Percentiles rank a stretch among this genome's conserved stretches.
These are phyloP conservation scores for Tachysurus vachellii DNA, from an alignment of 2,113 vertebrate species.

Conservation along the genomic window DNA sequence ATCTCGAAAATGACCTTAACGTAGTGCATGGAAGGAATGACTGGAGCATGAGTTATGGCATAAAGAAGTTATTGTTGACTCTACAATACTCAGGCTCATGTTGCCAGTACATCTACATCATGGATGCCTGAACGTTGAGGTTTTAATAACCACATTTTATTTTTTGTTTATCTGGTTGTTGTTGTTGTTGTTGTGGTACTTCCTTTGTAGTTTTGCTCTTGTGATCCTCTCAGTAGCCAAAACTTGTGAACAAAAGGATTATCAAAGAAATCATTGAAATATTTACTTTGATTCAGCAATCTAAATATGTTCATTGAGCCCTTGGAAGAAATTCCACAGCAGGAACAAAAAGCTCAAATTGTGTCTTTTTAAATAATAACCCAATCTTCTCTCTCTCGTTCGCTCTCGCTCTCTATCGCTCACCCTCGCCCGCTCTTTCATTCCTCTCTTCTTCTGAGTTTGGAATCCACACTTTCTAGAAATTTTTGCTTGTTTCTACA, in stretches of 20 bases:
- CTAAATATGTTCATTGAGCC: neutral
- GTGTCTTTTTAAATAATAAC: neutral
- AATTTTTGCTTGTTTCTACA: neutral
- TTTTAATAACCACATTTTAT: neutral
- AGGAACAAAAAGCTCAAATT: neutral
- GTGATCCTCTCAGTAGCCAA: neutral
- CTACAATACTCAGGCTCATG: conserved; percentile 3
- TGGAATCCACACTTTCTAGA: neutral
- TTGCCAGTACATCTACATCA: conserved; percentile 9
- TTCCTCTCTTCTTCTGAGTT: neutral
- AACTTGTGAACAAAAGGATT: neutral
- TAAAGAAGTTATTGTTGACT: conserved; percentile 24
- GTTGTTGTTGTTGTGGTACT: neutral
- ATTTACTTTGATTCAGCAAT: neutral
- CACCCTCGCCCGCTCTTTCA: too few species aligned
- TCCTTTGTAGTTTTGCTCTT: neutral
- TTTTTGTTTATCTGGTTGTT: neutral
- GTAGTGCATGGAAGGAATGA: conserved; percentile 36
- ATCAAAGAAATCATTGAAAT: neutral
- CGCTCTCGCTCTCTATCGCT: too few species aligned
- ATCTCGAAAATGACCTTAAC: conserved; percentile 43
- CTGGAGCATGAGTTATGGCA: conserved; percentile 20
- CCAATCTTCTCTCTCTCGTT: neutral
- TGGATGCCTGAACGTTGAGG: neutral
- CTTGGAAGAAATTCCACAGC: neutral